phyloP scores from a whole-genome alignment of 2,888 invertebrate species.

The Stenichneumon culpator region DNA sequence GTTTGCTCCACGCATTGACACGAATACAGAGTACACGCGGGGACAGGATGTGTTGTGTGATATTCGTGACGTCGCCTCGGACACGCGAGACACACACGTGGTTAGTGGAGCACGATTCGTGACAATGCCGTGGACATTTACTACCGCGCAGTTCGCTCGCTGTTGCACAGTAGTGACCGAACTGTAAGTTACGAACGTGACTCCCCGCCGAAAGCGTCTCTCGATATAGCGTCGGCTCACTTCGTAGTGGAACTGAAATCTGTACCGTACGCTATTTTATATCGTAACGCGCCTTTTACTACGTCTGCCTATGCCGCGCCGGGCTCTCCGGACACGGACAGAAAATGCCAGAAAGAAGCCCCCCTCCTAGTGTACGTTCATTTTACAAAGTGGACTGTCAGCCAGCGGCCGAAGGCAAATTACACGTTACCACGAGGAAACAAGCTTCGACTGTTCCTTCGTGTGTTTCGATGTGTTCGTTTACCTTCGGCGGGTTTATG shows the following conservation, averaged over 20 bases:
- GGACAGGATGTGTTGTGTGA: slow-evolving; percentile 16
- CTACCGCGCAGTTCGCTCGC: not conserved
- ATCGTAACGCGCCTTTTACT: slow-evolving; percentile 3
- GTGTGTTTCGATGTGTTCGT: slow-evolving; percentile 43
- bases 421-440: slow-evolving; percentile 58
- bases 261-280: slow-evolving; percentile 1
- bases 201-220: slow-evolving; percentile 15
- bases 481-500: not conserved
- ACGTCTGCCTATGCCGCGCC: not conserved
- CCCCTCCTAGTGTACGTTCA: slow-evolving; percentile 54
- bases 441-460: slow-evolving; percentile 44
- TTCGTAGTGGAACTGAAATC: slow-evolving; percentile 5
- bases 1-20: slow-evolving; percentile 23
- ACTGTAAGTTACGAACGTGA: slow-evolving; percentile 38
- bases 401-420: slow-evolving; percentile 61
- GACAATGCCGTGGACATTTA: slow-evolving; percentile 6
- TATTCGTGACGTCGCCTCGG: slow-evolving; percentile 37
- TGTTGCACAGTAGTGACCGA: slow-evolving; percentile 3
- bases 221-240: slow-evolving; percentile 1
- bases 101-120: slow-evolving; percentile 54
- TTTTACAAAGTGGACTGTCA: slow-evolving; percentile 67
- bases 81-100: slow-evolving; percentile 31
- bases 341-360: slow-evolving; percentile 36
- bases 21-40: slow-evolving; percentile 11
- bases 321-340: slow-evolving; percentile 17